phyloP scores from a whole-genome alignment of 2,797 vertebrate genomes.

The Tokudaia tokunoshimensis region DNA sequence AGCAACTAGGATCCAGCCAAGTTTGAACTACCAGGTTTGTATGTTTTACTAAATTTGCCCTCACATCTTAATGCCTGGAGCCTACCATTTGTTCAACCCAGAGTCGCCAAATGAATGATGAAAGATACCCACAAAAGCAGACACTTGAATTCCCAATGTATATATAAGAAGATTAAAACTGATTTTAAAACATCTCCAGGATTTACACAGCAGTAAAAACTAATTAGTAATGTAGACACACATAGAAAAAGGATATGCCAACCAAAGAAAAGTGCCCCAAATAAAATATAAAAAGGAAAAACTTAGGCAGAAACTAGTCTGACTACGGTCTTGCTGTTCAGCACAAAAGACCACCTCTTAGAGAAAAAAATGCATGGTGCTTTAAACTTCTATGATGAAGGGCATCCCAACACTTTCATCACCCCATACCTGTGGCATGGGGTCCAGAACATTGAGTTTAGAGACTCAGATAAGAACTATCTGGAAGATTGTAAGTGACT shows the following conservation, averaged over 20 bases:
- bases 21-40: neutral
- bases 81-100: neutral
- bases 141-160: neutral
- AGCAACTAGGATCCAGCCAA: neutral
- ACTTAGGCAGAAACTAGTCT: neutral
- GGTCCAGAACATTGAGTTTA: neutral
- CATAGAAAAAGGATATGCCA: neutral
- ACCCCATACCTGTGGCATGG: neutral
- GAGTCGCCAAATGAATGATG: slow-evolving; percentile 19
- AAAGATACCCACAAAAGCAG: neutral
- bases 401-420: neutral
- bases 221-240: neutral
- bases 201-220: neutral
- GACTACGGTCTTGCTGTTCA: neutral
- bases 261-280: neutral
- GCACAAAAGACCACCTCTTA: neutral
- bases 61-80: neutral
- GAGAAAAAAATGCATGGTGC: neutral
- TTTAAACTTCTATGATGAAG: neutral
- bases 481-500: neutral
- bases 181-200: slow-evolving; percentile 9
- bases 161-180: slow-evolving; percentile 13
- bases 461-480: neutral
- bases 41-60: slow-evolving; percentile 9
- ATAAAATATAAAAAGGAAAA: neutral